Base-by-base conservation (phyloP, 2,888 invertebrate genomes). In the Spicauda simplicius region DNA sequence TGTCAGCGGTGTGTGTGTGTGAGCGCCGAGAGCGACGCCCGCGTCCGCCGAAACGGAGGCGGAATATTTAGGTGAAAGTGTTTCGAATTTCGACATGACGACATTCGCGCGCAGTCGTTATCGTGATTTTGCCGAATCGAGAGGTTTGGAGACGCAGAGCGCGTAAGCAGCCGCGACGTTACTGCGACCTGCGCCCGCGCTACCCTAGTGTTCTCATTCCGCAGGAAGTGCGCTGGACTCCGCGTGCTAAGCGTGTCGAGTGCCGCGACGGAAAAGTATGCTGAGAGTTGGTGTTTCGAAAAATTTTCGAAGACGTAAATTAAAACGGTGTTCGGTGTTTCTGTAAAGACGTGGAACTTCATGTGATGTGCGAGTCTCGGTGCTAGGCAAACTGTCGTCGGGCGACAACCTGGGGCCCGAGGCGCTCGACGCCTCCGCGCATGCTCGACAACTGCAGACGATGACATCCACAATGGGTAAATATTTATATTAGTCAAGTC, bases 21-120 rank as follows among this genome's bases (percentile, higher is more conserved):
- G 92, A 84, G 88, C 83, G 89, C 86, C 85, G 91, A 91, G 92
- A 91, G 90, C 92, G 91, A 91, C 91, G 91, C 90, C 92, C 92
- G 92, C 91, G 91, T 91, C 89, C 85, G 90, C 90, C 91, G 90
- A 92, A 92, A 89, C 91, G 84, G 90, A 91, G 91, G 86, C 92
- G 91, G 92, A 91, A 93, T 93, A 93, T 93, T 93, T 93, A 93
- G 93, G 93, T 92, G 93, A 93, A 93, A 93, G 93, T 93, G 91
- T 93, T 93, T 93, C 93, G 90, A 93, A 93, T 93, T 93, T 93
- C 92, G 92, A 87, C 91, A 91, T 92, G 91, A 92, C 92, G 91
- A 93, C 92, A 93, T 92, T 92, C 83, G 91, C 90, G 92, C 91
- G 90, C 93, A 93, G 93, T 93, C 90, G 91, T 93, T 93, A 93